Percentiles rank a stretch among this genome's conserved stretches.
Evolutionary conservation across 2,113 vertebrate genomes (phyloP).

Genomic region (Hemibagrus wyckioides): DNA sequence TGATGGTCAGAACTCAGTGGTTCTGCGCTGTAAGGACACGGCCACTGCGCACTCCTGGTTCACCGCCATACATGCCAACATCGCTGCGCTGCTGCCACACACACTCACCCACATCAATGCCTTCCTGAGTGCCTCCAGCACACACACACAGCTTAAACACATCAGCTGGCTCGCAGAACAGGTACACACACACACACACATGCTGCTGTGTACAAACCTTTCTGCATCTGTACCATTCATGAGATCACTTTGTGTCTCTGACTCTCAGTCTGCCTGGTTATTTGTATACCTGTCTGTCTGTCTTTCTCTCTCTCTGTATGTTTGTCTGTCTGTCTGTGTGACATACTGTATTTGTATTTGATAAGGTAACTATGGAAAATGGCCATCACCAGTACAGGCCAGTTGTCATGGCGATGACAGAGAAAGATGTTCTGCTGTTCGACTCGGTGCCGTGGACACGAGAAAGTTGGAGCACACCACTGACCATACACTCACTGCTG

Average conservation of each 20-base stretch:
- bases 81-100: slow-evolving; percentile 89
- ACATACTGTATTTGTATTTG: not conserved
- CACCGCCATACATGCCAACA: slow-evolving; percentile 89
- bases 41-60: slow-evolving; percentile 91
- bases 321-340: not conserved
- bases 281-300: not conserved
- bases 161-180: slow-evolving; percentile 95
- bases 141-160: slow-evolving; percentile 86
- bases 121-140: slow-evolving; percentile 77
- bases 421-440: slow-evolving; percentile 93
- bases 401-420: slow-evolving; percentile 87
- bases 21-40: slow-evolving; percentile 91
- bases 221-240: not conserved
- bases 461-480: slow-evolving; percentile 87
- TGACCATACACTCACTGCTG: slow-evolving; percentile 89
- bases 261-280: not conserved
- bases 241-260: not conserved
- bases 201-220: not conserved
- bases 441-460: slow-evolving; percentile 89
- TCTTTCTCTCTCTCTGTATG: not conserved
- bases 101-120: slow-evolving; percentile 87
- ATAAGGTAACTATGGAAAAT: slow-evolving; percentile 83
- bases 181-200: slow-evolving; percentile 68
- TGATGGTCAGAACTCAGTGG: slow-evolving; percentile 88
- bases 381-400: slow-evolving; percentile 87